These are phyloP conservation scores for Sebastes steindachneri DNA, from an alignment of 2,797 vertebrate species.

Conservation along the genomic window DNA sequence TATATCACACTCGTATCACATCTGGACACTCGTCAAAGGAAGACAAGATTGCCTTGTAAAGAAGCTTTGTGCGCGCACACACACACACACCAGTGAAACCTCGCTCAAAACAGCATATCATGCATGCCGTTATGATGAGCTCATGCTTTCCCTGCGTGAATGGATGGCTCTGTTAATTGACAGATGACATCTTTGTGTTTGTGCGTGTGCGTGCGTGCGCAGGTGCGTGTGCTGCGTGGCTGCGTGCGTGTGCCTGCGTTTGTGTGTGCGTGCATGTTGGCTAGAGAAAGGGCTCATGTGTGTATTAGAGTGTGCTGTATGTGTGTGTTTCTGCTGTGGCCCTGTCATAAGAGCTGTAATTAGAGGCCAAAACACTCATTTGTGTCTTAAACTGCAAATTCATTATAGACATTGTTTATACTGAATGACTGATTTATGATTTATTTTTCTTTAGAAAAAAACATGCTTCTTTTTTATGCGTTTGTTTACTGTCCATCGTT, in stretches of 20 bases:
- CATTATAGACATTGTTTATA: not conserved
- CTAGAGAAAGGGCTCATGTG: not conserved
- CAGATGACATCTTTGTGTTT: slow-evolving; percentile 23
- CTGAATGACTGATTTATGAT: not conserved
- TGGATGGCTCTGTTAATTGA: slow-evolving; percentile 49
- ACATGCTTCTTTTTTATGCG: not conserved
- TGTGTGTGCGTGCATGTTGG: not conserved
- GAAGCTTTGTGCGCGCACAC: slow-evolving; percentile 2
- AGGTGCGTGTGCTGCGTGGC: not conserved
- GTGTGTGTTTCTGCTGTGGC: not conserved
- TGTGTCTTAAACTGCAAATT: not conserved
- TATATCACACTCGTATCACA: not conserved
- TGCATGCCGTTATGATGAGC: slow-evolving; percentile 36
- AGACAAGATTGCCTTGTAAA: not conserved
- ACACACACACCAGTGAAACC: not conserved
- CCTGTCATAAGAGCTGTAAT: slow-evolving; percentile 19
- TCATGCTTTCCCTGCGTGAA: slow-evolving; percentile 47
- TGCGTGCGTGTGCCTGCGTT: not conserved
- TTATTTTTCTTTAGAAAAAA: not conserved
- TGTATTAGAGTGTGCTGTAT: not conserved
- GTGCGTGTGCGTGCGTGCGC: not conserved
- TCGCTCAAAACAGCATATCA: not conserved
- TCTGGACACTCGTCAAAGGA: slow-evolving; percentile 4
- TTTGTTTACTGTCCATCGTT: not conserved
- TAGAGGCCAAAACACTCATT: not conserved